Evolutionary conservation across 2,888 invertebrate genomes (phyloP).

Genomic region (Atrina japonica): DNA sequence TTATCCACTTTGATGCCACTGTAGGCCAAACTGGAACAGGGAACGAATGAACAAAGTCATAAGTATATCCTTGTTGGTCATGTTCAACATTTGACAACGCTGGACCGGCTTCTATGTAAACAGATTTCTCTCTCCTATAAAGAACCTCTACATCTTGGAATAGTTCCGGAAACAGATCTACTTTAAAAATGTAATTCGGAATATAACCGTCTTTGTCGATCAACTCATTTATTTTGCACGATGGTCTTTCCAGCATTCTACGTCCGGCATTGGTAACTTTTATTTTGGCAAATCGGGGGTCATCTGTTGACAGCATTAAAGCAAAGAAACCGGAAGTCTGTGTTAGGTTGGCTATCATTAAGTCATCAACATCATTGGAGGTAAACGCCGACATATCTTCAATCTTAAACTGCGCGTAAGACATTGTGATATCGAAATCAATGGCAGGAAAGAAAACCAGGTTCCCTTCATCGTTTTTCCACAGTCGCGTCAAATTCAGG

Average conservation of each 20-base stretch:
- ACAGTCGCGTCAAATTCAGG: conserved; percentile 15
- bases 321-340: neutral
- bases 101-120: conserved; percentile 17
- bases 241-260: conserved; percentile 23
- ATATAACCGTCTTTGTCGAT: conserved; percentile 35
- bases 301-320: conserved; percentile 33
- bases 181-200: conserved; percentile 36
- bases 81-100: neutral
- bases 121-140: conserved; percentile 14
- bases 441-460: conserved; percentile 22
- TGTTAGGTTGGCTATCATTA: neutral
- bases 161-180: conserved; percentile 3
- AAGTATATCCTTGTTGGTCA: conserved; percentile 41
- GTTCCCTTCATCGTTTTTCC: neutral
- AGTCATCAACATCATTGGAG: too few species aligned
- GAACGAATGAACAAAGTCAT: conserved; percentile 50
- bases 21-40: conserved; percentile 47
- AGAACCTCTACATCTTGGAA: conserved; percentile 24
- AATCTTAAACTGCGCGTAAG: conserved; percentile 6
- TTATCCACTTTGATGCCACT: conserved; percentile 47
- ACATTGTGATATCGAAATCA: conserved; percentile 30
- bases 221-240: conserved; percentile 17
- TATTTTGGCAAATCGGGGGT: conserved; percentile 45
- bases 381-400: neutral
- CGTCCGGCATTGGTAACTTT: conserved; percentile 37